Conservation (phyloP, 2,888 invertebrate species). For the Noctuana brunneofusca region DNA sequence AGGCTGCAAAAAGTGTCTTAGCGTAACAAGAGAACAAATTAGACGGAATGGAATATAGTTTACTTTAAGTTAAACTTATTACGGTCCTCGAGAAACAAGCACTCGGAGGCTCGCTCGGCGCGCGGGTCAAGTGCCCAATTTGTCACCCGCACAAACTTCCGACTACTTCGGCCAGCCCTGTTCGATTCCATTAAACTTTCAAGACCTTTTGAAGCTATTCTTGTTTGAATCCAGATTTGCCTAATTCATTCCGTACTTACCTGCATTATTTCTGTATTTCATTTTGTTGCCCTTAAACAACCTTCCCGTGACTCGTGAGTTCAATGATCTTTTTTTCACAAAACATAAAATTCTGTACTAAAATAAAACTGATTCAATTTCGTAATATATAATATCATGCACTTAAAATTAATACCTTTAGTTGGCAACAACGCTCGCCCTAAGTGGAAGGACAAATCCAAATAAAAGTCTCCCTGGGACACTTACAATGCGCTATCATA, state of each 20-base stretch:
- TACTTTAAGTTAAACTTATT: constrained; percentile 83
- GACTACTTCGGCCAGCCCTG: constrained; percentile 70
- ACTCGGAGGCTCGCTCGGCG: constrained; percentile 70
- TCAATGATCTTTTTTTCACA: neutral
- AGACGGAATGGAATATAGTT: constrained; percentile 82
- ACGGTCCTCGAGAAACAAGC: constrained; percentile 80
- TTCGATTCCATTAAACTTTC: constrained; percentile 83
- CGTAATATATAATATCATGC: neutral
- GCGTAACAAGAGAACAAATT: constrained; percentile 70
- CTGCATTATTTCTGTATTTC: constrained; percentile 24
- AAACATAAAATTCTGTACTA: neutral
- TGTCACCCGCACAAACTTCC: constrained; percentile 81
- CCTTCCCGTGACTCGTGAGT: neutral
- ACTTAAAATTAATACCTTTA: constrained; percentile 36
- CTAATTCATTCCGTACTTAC: constrained; percentile 67
- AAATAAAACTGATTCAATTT: neutral
- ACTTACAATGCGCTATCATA: constrained; percentile 80
- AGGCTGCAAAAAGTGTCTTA: constrained; percentile 63
- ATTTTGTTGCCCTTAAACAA: neutral
- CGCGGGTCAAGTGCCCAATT: constrained; percentile 82
- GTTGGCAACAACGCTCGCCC: constrained; percentile 45
- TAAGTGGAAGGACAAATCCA: constrained; percentile 57
- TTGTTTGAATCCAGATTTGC: constrained; percentile 78
- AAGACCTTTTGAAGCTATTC: constrained; percentile 81
- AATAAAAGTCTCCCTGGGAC: constrained; percentile 68